A percentile compares a stretch with the other conserved stretches of the same genome.
Evolutionary conservation across 1,140 invertebrate genomes (phyloP).

Genomic region (Brachionus manjavacas): DNA sequence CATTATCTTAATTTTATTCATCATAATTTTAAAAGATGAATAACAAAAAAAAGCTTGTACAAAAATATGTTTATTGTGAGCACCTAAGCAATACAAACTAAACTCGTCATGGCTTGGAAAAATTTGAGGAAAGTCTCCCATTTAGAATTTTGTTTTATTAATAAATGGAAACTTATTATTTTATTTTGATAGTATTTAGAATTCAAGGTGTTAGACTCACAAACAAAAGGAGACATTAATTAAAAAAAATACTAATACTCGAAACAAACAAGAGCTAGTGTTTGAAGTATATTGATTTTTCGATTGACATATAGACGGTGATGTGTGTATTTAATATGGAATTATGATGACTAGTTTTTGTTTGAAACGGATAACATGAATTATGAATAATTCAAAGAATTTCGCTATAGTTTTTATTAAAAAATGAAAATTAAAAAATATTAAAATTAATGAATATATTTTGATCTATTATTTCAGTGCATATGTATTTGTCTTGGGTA

Average conservation of each 20-base stretch:
- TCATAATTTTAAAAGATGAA: neutral
- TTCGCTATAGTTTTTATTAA: neutral
- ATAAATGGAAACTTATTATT: neutral
- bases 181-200: neutral
- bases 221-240: neutral
- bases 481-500: neutral
- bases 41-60: too few species aligned
- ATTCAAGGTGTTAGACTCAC: neutral
- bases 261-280: neutral
- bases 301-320: neutral
- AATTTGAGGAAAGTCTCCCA: neutral
- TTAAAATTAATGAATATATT: neutral
- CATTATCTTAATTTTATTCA: neutral
- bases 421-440: neutral
- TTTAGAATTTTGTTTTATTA: neutral
- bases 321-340: neutral
- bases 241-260: neutral
- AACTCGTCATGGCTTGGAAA: neutral
- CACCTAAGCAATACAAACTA: too few species aligned
- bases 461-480: neutral
- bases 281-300: neutral
- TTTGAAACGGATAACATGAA: neutral
- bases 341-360: neutral
- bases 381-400: neutral
- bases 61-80: too few species aligned